Evolutionary conservation across 2,113 vertebrate species (phyloP).

Genomic region (Lophotis ruficrista): DNA sequence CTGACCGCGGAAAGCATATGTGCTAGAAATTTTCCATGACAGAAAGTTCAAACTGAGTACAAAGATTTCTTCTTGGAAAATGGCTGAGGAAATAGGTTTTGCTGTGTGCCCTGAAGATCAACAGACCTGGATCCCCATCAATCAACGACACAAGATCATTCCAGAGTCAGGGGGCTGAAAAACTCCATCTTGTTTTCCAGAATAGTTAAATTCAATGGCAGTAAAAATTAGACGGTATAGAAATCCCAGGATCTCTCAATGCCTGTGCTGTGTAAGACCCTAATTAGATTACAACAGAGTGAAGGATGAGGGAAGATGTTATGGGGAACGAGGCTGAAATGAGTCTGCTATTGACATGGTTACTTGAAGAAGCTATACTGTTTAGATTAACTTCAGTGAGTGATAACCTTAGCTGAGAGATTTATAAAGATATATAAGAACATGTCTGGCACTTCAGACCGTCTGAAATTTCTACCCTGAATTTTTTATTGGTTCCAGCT

Average conservation of each 20-base stretch:
- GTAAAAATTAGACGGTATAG: background rate
- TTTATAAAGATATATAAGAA: background rate
- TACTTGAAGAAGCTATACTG: background rate
- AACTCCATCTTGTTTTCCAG: background rate
- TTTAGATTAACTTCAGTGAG: background rate
- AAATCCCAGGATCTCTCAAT: background rate
- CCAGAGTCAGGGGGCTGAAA: background rate
- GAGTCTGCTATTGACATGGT: background rate
- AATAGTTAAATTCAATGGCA: background rate
- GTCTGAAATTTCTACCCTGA: background rate
- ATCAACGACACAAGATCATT: background rate
- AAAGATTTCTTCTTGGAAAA: background rate
- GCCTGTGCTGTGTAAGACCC: background rate
- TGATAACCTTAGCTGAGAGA: background rate
- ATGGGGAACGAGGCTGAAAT: background rate
- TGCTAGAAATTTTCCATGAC: background rate
- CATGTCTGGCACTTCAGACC: background rate
- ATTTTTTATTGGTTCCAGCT: constrained; percentile 1
- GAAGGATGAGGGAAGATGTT: background rate
- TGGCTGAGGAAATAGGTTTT: background rate
- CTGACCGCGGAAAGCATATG: background rate
- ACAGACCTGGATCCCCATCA: background rate
- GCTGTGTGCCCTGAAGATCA: background rate
- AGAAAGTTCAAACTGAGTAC: background rate
- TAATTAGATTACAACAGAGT: background rate